Evolutionary conservation across 1,140 invertebrate species (phyloP), one percentile per base, ranked within the genome.

Genomic region (Phymastichus coffea): DNA sequence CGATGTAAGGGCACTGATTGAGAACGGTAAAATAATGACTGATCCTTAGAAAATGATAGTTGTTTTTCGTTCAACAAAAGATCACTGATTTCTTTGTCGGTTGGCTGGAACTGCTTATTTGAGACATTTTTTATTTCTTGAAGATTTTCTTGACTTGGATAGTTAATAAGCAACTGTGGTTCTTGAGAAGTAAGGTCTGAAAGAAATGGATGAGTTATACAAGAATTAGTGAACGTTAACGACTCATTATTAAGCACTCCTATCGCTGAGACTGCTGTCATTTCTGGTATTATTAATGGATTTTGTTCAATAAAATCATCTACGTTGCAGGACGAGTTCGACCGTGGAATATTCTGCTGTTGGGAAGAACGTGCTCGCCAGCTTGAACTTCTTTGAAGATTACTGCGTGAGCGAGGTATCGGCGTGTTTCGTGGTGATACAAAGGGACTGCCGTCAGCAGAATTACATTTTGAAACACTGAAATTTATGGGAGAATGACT

Each of bases 361-460:
- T 74, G 66, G 1, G 61, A 62, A 1, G 59, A 55, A 17, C 75
- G 68, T 1, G 71, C 70, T 35, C 71, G 68, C 14, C 63, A 74
- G 37, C 65, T n/a, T n/a, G n/a, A n/a, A n/a, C n/a, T 71, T 12
- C 64, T 61, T 17, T 73, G 64, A 52, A 80, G 60, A 46, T 74
- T 80, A 33, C 78, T 80, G 17, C 73, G 64, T 1, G 78, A 80
- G 4, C 88, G 80, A 10, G 85, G 85, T 1, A 89, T 83, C 1
- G 89, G 88, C 1, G 90, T 92, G 60, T 88, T 87, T 20, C 90
- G 80, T 1, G 91, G 92, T 66, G 91, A 93, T 2, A 93, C 90
- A 72, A 94, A 94, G 2, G 90, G 91, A 72, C 88, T 91, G n/a
- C 85, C 85, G 54, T 81, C 83, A 2, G 84, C 81, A 25, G 80